phyloP scores from a whole-genome alignment of 2,888 invertebrate genomes.

The Synanthedon tipuliformis region DNA sequence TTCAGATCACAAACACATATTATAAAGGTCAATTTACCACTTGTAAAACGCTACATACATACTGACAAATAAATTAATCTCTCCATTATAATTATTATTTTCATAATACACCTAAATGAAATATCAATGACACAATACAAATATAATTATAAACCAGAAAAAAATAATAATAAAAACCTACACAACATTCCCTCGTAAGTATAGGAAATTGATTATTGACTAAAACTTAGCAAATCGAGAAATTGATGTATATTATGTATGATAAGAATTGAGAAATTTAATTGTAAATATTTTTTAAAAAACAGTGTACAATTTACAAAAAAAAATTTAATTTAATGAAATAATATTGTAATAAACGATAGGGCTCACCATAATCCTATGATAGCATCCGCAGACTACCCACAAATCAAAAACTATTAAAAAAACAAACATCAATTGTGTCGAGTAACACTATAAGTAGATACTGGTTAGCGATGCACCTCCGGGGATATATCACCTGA shows the following conservation, averaged over 20 bases:
- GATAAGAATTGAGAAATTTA: constrained; percentile 32
- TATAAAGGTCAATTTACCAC: constrained; percentile 54
- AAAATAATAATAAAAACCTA: constrained; percentile 49
- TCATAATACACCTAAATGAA: constrained; percentile 43
- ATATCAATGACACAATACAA: constrained; percentile 61
- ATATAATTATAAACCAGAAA: constrained; percentile 53
- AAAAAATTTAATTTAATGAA: constrained; percentile 21
- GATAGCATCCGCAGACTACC: constrained; percentile 36
- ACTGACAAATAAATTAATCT: constrained; percentile 66
- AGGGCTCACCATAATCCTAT: constrained; percentile 44
- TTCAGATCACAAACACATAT: constrained; percentile 64
- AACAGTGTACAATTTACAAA: constrained; percentile 15
- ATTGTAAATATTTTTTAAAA: constrained; percentile 35
- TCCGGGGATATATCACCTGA: constrained; percentile 40
- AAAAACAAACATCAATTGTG: constrained; percentile 26
- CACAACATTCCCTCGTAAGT: constrained; percentile 42
- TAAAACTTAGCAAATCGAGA: constrained; percentile 27
- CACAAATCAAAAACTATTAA: constrained; percentile 15
- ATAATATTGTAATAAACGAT: constrained; percentile 22
- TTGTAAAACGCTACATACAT: constrained; percentile 52
- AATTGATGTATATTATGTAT: constrained; percentile 36
- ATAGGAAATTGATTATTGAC: constrained; percentile 26
- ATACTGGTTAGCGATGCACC: constrained; percentile 14
- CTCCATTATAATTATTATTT: constrained; percentile 28
- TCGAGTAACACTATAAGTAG: constrained; percentile 13